Evolutionary conservation across 2,113 vertebrate genomes (phyloP), one percentile per base, ranked within the genome.

Genomic region (Gyps fulvus): DNA sequence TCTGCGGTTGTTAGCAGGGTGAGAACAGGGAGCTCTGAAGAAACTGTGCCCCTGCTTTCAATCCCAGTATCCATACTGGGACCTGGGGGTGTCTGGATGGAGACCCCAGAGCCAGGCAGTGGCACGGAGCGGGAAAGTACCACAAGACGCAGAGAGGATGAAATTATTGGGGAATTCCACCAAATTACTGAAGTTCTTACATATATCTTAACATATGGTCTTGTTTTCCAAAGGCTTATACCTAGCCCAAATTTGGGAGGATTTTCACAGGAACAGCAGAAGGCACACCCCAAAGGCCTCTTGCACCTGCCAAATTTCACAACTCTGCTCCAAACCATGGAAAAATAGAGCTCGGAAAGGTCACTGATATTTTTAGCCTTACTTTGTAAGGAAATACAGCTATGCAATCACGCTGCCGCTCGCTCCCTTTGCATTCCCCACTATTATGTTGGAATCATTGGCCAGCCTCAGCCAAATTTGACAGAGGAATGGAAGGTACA

Each of bases 241-340:
- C 91, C 95, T 97, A 96, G 89, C 91, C 81, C 91, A 94, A 89
- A 95, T 94, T 72, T 85, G 87, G 89, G 93, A 94, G 91, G 93
- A 87, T 94, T 97, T 97, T 96, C 91, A 95, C 95, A 96, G 95
- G 91, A 97, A 96, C 94, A 94, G 89, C 95, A 97, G 91, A 94
- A 96, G 96, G 96, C 91, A 96, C 77, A 95, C 21, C 91, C 96
- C 95, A 95, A 96, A 96, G 91, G 89, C 85, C 87, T 87, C 83
- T 72, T 50, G 70, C 95, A 97, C 95, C 95, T 96, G 95, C 95
- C 95, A 96, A 52, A 90, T 96, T 94, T 96, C 93, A 87, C 89
- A 95, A 79, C 89, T 97, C 87, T 79, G 52, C 95, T 97, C 95
- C 92, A 97, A 97, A 96, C 77, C 87, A 65, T 4, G 42, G 84